These are phyloP conservation scores for Aviceda subcristata DNA, from an alignment of 2,113 vertebrate genomes.

Conservation along the genomic window DNA sequence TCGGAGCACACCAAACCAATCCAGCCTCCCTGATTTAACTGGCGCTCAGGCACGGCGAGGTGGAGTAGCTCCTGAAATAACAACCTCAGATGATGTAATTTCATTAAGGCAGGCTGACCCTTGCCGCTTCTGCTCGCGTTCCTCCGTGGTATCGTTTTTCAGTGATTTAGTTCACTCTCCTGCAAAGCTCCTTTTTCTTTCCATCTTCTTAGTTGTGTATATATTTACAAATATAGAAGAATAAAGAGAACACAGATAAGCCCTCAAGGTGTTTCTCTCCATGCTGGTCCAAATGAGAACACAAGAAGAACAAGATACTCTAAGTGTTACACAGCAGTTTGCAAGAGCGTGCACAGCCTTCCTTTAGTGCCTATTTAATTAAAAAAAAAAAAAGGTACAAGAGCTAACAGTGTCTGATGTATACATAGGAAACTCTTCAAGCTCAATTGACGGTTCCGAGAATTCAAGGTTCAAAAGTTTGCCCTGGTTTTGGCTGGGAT, in stretches of 20 bases:
- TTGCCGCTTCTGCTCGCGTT: background rate
- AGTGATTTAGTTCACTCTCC: background rate
- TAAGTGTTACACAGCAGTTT: background rate
- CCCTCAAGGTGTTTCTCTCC: background rate
- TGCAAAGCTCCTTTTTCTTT: background rate
- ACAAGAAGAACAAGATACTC: background rate
- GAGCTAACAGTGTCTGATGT: background rate
- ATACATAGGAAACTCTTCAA: background rate
- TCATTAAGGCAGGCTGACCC: slow-evolving; percentile 47
- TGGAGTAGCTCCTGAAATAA: background rate
- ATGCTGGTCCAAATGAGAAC: background rate
- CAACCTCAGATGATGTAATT: background rate
- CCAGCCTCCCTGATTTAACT: background rate
- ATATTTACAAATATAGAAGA: background rate
- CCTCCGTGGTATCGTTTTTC: background rate
- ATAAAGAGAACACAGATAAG: background rate
- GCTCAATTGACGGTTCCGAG: background rate
- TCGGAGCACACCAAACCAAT: background rate
- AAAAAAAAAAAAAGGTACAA: background rate
- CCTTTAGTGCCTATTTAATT: background rate
- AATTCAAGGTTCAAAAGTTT: background rate
- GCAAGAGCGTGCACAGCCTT: background rate
- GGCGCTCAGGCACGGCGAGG: background rate
- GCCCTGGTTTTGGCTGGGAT: no score
- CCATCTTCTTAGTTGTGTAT: background rate